Percentiles rank a stretch among this genome's conserved stretches.
These are phyloP conservation scores for Dicrurus megarhynchus DNA, from an alignment of 2,113 vertebrate genomes.

Conservation along the genomic window DNA sequence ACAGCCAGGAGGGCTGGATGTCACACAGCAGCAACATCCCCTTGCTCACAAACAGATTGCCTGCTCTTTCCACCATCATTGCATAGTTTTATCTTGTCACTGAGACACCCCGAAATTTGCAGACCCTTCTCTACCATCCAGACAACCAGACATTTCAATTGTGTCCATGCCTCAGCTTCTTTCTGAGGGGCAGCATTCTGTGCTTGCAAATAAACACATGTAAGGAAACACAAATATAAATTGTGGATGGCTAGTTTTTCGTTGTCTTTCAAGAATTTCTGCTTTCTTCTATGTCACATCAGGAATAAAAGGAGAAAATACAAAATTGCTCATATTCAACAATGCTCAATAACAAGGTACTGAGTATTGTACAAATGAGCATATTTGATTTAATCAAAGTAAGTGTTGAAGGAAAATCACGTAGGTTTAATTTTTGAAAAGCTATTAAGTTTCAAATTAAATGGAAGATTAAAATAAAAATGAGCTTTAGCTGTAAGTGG, in stretches of 20 bases:
- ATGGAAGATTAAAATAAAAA: conserved; percentile 74
- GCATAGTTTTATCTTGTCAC: background rate
- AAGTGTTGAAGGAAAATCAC: conserved; percentile 65
- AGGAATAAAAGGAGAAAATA: background rate
- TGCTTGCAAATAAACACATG: background rate
- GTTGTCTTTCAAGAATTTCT: background rate
- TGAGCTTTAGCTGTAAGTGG: conserved; percentile 67
- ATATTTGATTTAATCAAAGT: conserved; percentile 71
- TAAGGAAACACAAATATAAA: background rate
- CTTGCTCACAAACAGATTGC: background rate
- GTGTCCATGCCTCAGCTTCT: background rate
- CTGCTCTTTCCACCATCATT: background rate
- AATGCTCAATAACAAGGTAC: conserved; percentile 42
- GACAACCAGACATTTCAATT: background rate
- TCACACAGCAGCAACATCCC: background rate
- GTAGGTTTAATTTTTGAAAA: conserved; percentile 74
- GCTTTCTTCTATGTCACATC: background rate
- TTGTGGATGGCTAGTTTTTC: background rate
- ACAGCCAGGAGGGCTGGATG: background rate
- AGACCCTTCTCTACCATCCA: background rate
- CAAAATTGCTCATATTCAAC: conserved; percentile 32
- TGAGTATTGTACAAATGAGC: conserved; percentile 28
- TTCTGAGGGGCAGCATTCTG: background rate
- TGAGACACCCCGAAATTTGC: background rate
- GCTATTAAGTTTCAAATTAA: conserved; percentile 76